Base-by-base conservation (phyloP, 2,797 vertebrate genomes). In the Zalophus californianus region DNA sequence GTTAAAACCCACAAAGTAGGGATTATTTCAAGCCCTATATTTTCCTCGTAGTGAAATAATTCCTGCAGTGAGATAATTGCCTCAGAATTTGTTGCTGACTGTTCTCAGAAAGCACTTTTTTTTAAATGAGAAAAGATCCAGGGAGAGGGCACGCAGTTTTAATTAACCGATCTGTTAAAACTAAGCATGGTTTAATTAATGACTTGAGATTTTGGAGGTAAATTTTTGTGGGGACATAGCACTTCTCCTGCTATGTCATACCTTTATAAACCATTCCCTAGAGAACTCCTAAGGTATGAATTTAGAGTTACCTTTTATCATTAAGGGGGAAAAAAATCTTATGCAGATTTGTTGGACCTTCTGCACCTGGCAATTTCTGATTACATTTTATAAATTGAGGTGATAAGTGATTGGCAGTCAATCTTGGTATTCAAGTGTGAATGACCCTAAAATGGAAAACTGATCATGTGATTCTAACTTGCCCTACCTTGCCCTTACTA, bases 51-150 rank as follows among this genome's bases (percentile, higher is more conserved):
- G 58, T 58, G 62, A 18, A 68, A 38, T 80, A 38, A 89, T 66
- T 84, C 27, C 41, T 18, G 7, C 68, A 44, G 18, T 50, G 72
- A 82, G 41, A 86, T 62, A 72, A 91, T 32, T 79, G 3, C 3
- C 10, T 84, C 92, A 91, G 35, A 85, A 95, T 92, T 70, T 80
- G 56, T 52, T 96, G 62, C 78, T 92, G 56, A 84, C 35, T 27
- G 27, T 60, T 60, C 20, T 87, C 16, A 86, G 58, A 72, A 82
- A 86, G 32, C 16, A 83, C 88, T 78, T 96, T 88, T 82, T 73
- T 82, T 73, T 73, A 92, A 92, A 83, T 10, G 32, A 92, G 38
- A 86, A 90, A 70, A 96, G 50, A 70, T 58, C 9, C 35, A 77
- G 13, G 58, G 29, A 72, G 20, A 91, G 10, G 4, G 20, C 16